These are phyloP conservation scores for Dasypus novemcinctus DNA, from an alignment of 2,113 vertebrate species.

Conservation along the genomic window DNA sequence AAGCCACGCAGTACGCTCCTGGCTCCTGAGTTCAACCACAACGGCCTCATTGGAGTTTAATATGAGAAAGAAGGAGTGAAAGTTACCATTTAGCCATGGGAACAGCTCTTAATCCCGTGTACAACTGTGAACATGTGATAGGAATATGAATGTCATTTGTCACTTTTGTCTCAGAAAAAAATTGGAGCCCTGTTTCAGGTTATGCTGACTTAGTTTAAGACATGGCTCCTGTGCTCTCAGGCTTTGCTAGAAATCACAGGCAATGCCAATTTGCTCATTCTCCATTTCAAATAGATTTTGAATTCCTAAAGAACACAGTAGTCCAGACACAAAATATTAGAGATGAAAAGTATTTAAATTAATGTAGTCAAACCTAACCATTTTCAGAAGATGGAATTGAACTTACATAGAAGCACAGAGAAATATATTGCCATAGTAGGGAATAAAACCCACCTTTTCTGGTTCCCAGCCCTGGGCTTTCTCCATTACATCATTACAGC, in stretches of 20 bases:
- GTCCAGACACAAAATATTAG: background rate
- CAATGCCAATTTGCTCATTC: background rate
- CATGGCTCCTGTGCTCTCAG: background rate
- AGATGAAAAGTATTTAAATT: background rate
- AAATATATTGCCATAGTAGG: background rate
- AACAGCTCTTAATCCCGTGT: background rate
- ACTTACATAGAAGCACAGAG: background rate
- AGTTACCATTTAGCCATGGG: background rate
- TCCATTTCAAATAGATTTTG: background rate
- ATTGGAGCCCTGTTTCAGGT: background rate
- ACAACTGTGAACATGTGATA: background rate
- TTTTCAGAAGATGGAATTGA: constrained; percentile 10
- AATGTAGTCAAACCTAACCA: background rate
- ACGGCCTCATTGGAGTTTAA: background rate
- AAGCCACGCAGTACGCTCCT: too few species aligned
- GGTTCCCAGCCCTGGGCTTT: background rate
- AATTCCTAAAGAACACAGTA: background rate
- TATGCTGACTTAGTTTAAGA: background rate
- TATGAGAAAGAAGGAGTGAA: background rate
- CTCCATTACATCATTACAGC: background rate
- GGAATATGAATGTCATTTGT: background rate
- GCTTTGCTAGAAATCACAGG: background rate
- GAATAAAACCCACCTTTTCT: background rate
- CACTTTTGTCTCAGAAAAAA: background rate
- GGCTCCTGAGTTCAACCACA: too few species aligned